Percentiles rank a stretch among this genome's conserved stretches.
Evolutionary conservation across 2,113 vertebrate genomes (phyloP).

Genomic region (Saguinus midas): DNA sequence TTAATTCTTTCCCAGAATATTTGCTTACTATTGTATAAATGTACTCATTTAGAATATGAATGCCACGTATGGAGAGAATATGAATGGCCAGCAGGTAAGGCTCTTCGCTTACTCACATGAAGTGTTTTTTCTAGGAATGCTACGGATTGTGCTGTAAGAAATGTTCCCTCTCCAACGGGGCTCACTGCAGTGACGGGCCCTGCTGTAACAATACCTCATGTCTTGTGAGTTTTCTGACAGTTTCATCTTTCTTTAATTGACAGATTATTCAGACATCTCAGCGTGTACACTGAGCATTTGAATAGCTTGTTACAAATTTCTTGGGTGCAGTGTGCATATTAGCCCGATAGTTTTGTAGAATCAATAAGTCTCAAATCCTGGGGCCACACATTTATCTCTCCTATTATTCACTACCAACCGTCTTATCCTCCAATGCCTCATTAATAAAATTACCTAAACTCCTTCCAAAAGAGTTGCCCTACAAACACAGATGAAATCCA

Average conservation of each 20-base stretch:
- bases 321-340: neutral
- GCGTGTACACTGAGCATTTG: neutral
- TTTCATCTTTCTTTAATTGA: neutral
- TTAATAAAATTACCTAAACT: neutral
- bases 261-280: neutral
- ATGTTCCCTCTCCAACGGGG: slow-evolving; percentile 96
- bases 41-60: neutral
- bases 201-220: slow-evolving; percentile 95
- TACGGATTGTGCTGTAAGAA: slow-evolving; percentile 97
- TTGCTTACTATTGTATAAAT: neutral
- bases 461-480: slow-evolving; percentile 18
- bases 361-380: neutral
- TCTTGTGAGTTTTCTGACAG: slow-evolving; percentile 85
- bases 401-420: neutral
- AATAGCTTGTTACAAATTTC: neutral
- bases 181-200: slow-evolving; percentile 96
- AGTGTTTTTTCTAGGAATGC: slow-evolving; percentile 89
- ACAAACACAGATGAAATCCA: neutral
- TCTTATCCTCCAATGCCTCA: neutral
- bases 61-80: neutral
- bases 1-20: neutral
- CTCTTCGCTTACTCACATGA: neutral
- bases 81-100: neutral
- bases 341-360: neutral
- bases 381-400: neutral